Conservation (phyloP, 2,888 invertebrate species). For the Xestia sexstrigata region DNA sequence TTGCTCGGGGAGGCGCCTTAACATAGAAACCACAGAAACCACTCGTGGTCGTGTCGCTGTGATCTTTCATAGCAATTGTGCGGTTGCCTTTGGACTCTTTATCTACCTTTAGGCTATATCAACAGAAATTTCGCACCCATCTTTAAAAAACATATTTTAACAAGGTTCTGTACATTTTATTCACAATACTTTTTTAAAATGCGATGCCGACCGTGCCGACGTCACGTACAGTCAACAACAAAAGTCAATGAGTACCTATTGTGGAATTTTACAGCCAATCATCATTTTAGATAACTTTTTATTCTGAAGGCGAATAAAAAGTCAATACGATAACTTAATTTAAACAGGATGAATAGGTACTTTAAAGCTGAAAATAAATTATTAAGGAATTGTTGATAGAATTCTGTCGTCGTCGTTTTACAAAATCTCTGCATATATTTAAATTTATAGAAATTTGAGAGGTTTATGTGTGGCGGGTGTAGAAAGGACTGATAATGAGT, state of each 20-base stretch:
- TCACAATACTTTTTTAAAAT: neutral
- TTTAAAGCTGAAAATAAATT: neutral
- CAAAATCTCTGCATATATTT: neutral
- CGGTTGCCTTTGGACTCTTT: neutral
- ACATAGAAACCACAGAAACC: neutral
- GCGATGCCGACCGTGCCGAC: neutral
- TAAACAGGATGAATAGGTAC: neutral
- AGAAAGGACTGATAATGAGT: neutral
- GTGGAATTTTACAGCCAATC: conserved; percentile 1
- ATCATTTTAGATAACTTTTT: conserved; percentile 12
- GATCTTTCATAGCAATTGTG: neutral
- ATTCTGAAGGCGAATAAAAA: conserved; percentile 18
- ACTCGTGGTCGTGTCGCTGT: neutral
- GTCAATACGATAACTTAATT: neutral
- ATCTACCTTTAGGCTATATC: neutral
- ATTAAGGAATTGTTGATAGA: neutral
- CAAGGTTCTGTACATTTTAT: neutral
- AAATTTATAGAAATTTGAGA: neutral
- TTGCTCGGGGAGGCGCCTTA: too few relatives aligned
- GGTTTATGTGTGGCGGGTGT: neutral
- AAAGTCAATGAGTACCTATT: conserved; percentile 22
- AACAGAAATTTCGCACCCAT: neutral
- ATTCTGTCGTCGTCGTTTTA: neutral
- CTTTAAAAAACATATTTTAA: neutral
- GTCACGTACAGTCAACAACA: conserved; percentile 31